phyloP scores from a whole-genome alignment of 2,113 vertebrate genomes.

The Antechinus flavipes region DNA sequence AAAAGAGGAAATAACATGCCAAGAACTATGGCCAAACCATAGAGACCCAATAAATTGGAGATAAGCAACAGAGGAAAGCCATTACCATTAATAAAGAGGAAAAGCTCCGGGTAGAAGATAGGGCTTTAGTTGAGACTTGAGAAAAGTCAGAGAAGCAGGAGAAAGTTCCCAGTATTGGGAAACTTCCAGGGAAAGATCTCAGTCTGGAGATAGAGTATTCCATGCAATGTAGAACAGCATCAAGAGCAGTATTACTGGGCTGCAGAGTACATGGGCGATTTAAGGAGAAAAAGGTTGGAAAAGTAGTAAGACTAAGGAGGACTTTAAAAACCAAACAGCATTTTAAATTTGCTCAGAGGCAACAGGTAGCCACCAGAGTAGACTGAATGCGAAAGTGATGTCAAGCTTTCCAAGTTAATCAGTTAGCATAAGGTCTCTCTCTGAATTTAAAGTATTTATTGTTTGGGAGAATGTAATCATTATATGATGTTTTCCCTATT shows the following conservation, averaged over 20 bases:
- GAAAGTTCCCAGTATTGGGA: background rate
- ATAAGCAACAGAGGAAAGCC: background rate
- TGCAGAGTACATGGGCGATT: background rate
- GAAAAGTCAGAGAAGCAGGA: background rate
- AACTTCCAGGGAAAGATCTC: background rate
- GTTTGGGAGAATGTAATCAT: background rate
- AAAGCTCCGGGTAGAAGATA: background rate
- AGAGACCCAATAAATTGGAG: background rate
- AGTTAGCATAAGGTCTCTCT: background rate
- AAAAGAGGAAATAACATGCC: background rate
- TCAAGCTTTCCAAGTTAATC: background rate
- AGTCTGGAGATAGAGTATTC: background rate
- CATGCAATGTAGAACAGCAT: background rate
- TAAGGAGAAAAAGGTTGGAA: background rate
- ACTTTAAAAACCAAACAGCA: background rate
- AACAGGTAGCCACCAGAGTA: background rate
- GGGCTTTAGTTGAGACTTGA: background rate
- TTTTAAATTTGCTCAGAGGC: background rate
- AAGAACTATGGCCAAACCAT: background rate
- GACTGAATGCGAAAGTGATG: background rate
- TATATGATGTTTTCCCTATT: background rate
- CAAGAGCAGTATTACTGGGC: background rate
- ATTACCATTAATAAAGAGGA: background rate
- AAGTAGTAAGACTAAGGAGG: background rate
- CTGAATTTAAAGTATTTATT: background rate